phyloP scores from a whole-genome alignment of 2,888 invertebrate genomes.

The Pterostichus madidus region DNA sequence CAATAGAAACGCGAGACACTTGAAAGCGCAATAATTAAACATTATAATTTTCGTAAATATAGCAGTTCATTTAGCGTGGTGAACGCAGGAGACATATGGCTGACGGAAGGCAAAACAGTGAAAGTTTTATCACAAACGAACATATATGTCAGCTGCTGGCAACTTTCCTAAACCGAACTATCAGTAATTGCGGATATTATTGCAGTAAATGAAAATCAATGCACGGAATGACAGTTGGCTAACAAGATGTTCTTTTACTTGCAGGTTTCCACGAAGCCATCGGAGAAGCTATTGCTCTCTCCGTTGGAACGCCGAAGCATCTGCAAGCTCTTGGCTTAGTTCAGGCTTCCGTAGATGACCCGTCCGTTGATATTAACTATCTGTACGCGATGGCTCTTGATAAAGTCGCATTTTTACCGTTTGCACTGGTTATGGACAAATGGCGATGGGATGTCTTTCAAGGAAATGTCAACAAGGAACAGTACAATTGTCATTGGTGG shows the following conservation, averaged over 20 bases:
- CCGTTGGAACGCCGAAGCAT: conserved; percentile 91
- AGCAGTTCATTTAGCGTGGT: conserved; percentile 43
- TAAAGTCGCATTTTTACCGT: conserved; percentile 91
- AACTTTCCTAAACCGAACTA: conserved; percentile 53
- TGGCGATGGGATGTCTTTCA: conserved; percentile 94
- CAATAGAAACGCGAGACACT: conserved; percentile 52
- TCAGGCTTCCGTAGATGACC: conserved; percentile 89
- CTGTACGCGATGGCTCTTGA: conserved; percentile 92
- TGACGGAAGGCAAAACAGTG: conserved; percentile 60
- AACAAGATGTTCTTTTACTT: conserved; percentile 66
- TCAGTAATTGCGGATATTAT: conserved; percentile 57
- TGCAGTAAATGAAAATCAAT: conserved; percentile 40
- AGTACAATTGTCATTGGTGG: conserved; percentile 95
- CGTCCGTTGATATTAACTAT: conserved; percentile 91
- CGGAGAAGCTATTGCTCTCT: conserved; percentile 92
- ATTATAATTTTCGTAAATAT: conserved; percentile 62
- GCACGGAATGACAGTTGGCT: conserved; percentile 19
- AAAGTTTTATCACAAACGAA: conserved; percentile 61
- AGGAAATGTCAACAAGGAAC: conserved; percentile 85
- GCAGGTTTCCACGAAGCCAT: conserved; percentile 95
- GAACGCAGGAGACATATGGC: conserved; percentile 58
- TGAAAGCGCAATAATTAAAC: conserved; percentile 58
- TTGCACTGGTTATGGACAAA: conserved; percentile 89
- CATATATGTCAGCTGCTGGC: conserved; percentile 58
- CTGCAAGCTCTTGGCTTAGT: conserved; percentile 90